Percentiles rank a stretch among this genome's conserved stretches.
Conservation (phyloP, 2,888 invertebrate species). For the Caprella mutica region DNA sequence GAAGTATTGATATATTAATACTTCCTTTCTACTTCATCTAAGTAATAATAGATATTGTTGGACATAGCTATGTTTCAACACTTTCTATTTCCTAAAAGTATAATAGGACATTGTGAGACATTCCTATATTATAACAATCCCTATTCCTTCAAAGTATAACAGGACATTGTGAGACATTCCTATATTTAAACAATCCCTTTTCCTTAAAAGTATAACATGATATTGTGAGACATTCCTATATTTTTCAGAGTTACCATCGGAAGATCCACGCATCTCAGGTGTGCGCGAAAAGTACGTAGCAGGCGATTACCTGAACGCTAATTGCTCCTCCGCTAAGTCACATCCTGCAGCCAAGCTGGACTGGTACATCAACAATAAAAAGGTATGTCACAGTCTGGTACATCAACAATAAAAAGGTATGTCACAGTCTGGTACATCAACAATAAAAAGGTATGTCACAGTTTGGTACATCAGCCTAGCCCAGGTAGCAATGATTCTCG, state of each 20-base stretch:
- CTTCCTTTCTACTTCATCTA: too few relatives aligned
- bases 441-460: conserved; percentile 14
- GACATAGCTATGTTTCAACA: too few relatives aligned
- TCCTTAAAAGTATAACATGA: too few relatives aligned
- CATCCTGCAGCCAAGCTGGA: conserved; percentile 24
- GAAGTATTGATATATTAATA: too few relatives aligned
- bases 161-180: too few relatives aligned
- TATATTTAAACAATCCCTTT: too few relatives aligned
- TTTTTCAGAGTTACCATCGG: conserved; percentile 24
- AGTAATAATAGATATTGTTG: too few relatives aligned
- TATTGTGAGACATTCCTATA: too few relatives aligned
- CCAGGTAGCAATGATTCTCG: background rate
- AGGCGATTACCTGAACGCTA: conserved; percentile 21
- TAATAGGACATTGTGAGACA: too few relatives aligned
- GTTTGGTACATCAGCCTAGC: background rate
- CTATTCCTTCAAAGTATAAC: too few relatives aligned
- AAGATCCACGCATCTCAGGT: conserved; percentile 22
- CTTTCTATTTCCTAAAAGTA: too few relatives aligned
- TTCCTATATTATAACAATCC: too few relatives aligned
- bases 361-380: conserved; percentile 23
- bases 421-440: background rate
- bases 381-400: conserved; percentile 13
- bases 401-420: conserved; percentile 14
- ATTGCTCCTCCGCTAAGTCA: conserved; percentile 28
- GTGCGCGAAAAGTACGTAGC: conserved; percentile 23